Conservation (phyloP, 2,888 invertebrate genomes). For the Sinhomidia bicolor region DNA sequence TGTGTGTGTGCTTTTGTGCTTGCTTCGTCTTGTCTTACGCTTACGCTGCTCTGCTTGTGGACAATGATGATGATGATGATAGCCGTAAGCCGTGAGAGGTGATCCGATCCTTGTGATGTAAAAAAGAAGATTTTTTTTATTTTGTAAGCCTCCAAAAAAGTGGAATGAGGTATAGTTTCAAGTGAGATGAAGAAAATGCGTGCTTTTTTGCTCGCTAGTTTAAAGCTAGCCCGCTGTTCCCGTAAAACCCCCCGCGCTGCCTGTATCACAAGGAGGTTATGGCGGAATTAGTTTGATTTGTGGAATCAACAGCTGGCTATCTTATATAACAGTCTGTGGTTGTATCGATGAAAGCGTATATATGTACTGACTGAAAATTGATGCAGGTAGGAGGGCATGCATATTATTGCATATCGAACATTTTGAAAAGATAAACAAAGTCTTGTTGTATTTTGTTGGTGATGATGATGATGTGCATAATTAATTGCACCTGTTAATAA, state of each 20-base stretch:
- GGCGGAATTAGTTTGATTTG: conserved; percentile 33
- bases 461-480: no score
- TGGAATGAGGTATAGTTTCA: neutral
- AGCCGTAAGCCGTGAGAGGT: neutral
- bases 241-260: conserved; percentile 58
- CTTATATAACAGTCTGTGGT: no score
- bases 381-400: neutral
- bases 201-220: conserved; percentile 51
- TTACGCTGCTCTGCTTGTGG: neutral
- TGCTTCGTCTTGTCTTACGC: no score
- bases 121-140: no score
- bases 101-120: neutral
- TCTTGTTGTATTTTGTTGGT: no score
- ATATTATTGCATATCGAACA: neutral
- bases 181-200: conserved; percentile 25
- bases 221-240: conserved; percentile 63
- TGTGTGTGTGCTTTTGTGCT: no score
- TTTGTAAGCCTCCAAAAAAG: neutral
- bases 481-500: no score
- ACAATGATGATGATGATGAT: neutral
- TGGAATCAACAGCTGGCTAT: conserved; percentile 3
- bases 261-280: conserved; percentile 11
- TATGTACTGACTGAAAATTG: neutral
- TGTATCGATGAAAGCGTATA: no score
- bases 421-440: no score